Evolutionary conservation across 1,140 invertebrate species (phyloP), one percentile per base, ranked within the genome.

Genomic region (Drosophila varians): DNA sequence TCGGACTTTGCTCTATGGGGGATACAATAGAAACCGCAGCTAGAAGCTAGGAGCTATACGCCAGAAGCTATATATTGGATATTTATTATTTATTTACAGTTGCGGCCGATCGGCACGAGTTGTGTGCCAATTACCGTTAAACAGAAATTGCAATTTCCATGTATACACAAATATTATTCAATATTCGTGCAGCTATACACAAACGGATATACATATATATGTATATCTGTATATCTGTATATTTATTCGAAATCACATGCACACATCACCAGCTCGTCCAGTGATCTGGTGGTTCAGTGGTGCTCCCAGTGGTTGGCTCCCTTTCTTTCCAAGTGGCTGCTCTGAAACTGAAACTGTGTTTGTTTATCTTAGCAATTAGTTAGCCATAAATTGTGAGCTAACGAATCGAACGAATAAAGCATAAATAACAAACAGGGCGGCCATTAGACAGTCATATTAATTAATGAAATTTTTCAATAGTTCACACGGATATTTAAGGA

Each of bases 61-160:
- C n/a, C n/a, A n/a, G n/a, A 21, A 21, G 21, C 4, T 21, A 21
- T 21, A 21, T 21, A 21, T 21, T 31, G 28, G 28, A 31, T 31
- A 31, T 28, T 11, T 48, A 64, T 47, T 57, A 64, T 64, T 38
- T 58, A 77, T 49, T 56, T 36, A 18, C 54, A 55, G 64, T 66
- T 42, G 53, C n/a, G 36, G 18, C 26, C 40, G 68, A 70, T 64
- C 38, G 58, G 55, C 78, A 84, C 78, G 79, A 70, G 54, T 57
- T 83, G 46, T 61, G 62, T 53, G 64, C 75, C 79, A 78, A 83
- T 78, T 78, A 78, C 65, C 53, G 64, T 84, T 84, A 64, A 84
- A 71, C 55, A 54, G 60, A 60, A 70, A 57, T 46, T 26, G 42
- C 61, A 65, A 25, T 64, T 51, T 11, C 21, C 21, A 52, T 70